These are phyloP conservation scores for Brachionus rotundiformis DNA, from an alignment of 1,140 invertebrate species.

Conservation along the genomic window DNA sequence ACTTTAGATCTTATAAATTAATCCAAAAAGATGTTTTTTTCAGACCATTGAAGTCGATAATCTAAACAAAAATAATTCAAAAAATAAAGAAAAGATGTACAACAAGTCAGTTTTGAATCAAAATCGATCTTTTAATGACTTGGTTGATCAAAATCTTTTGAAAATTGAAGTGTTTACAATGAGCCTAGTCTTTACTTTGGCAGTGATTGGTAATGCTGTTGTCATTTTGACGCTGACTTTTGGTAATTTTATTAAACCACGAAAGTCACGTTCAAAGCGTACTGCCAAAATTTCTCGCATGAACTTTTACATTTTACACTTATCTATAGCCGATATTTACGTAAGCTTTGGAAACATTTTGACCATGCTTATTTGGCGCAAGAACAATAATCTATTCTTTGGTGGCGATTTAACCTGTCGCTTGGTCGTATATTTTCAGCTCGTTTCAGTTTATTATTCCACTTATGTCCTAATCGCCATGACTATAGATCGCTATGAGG, in stretches of 20 bases:
- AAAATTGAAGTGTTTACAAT: conserved; percentile 39
- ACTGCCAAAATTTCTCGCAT: conserved; percentile 68
- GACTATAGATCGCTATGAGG: conserved; percentile 89
- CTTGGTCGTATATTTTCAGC: conserved; percentile 65
- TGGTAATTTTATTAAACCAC: conserved; percentile 9
- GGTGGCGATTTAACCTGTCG: conserved; percentile 70
- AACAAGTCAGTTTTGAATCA: not conserved
- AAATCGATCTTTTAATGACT: conserved; percentile 4
- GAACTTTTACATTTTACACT: conserved; percentile 75
- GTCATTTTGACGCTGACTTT: conserved; percentile 14
- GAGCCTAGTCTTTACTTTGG: conserved; percentile 36
- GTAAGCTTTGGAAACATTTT: conserved; percentile 73
- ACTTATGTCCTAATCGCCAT: conserved; percentile 90
- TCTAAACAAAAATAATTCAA: not conserved
- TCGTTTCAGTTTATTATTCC: conserved; percentile 84
- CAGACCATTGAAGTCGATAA: not conserved
- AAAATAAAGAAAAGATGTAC: conserved; percentile 7
- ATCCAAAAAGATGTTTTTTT: not conserved
- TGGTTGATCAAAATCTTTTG: conserved; percentile 21
- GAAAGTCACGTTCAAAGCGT: not conserved
- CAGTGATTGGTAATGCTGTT: conserved; percentile 26
- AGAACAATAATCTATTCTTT: conserved; percentile 68
- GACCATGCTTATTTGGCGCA: conserved; percentile 74
- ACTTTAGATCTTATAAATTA: conserved; percentile 3
- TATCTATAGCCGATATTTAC: conserved; percentile 73